Conservation (phyloP, 2,113 vertebrate species). For the Odontesthes bonariensis region DNA sequence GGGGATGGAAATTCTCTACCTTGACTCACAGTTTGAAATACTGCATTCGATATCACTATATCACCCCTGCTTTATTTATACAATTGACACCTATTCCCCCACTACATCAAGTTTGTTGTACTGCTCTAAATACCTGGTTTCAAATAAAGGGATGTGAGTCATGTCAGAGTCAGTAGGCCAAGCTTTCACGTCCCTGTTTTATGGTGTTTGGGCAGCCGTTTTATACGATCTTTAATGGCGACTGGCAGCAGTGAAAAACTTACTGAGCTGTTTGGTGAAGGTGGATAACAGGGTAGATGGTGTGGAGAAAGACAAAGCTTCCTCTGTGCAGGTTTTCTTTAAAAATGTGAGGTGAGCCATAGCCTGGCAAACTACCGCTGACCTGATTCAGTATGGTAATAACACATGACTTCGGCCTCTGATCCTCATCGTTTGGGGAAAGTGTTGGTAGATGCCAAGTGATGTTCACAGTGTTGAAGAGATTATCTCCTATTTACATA, state of each 20-base stretch:
- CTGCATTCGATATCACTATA: background rate
- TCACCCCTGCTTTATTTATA: constrained; percentile 4
- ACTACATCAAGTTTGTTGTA: constrained; percentile 12
- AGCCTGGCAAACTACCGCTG: constrained; percentile 39
- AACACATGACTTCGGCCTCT: constrained; percentile 36
- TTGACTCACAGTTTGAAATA: background rate
- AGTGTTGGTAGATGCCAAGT: constrained; percentile 4
- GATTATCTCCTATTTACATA: constrained; percentile 42
- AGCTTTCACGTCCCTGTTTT: constrained; percentile 51
- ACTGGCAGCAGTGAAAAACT: constrained; percentile 35
- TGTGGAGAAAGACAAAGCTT: constrained; percentile 51
- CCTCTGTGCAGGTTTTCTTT: constrained; percentile 50
- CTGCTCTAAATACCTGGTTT: constrained; percentile 24
- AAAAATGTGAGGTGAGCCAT: constrained; percentile 39
- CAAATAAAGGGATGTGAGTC: constrained; percentile 46
- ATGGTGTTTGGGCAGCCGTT: constrained; percentile 57
- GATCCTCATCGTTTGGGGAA: constrained; percentile 26
- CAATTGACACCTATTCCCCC: constrained; percentile 25
- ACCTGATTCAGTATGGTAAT: constrained; percentile 46
- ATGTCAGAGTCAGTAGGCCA: constrained; percentile 33
- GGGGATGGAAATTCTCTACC: background rate
- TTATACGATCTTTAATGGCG: constrained; percentile 48
- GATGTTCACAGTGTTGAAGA: constrained; percentile 1
- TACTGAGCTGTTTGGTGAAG: constrained; percentile 46
- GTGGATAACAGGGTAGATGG: constrained; percentile 37